Evolutionary conservation across 37 sponge, comb jelly and placozoan species (phyloP).

Genomic region (Tethya wilhelma): DNA sequence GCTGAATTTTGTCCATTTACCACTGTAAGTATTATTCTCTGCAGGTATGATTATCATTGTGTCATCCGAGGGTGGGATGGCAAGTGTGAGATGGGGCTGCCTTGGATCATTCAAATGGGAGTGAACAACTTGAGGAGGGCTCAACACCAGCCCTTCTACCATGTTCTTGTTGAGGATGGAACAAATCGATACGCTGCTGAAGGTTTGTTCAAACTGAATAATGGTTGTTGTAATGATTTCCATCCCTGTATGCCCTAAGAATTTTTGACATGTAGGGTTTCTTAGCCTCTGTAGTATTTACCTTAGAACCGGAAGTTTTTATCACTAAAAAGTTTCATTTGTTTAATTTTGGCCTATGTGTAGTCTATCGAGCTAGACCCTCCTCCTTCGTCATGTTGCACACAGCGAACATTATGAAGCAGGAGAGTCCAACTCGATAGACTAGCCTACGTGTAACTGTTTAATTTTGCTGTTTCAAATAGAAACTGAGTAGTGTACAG

Average conservation of each 20-base stretch:
- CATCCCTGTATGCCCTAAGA: background rate
- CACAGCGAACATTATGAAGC: too few species aligned
- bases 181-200: conserved; percentile 82
- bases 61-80: conserved; percentile 88
- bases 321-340: too few species aligned
- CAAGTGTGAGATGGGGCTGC: conserved; percentile 59
- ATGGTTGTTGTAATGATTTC: background rate
- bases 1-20: too few species aligned
- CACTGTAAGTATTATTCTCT: too few species aligned
- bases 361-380: too few species aligned
- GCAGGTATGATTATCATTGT: conserved; percentile 84
- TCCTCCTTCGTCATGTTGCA: too few species aligned
- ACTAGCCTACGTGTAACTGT: too few species aligned
- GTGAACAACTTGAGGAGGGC: conserved; percentile 49
- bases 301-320: too few species aligned
- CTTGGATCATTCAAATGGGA: conserved; percentile 81
- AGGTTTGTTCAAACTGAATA: conserved; percentile 48
- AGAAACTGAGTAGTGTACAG: background rate
- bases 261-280: too few species aligned
- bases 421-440: too few species aligned
- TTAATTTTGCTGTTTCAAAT: background rate
- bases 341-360: too few species aligned
- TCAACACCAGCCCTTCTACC: conserved; percentile 80
- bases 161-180: conserved; percentile 80
- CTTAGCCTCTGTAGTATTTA: too few species aligned